Evolutionary conservation across 2,888 invertebrate species (phyloP), one percentile per base, ranked within the genome.

Genomic region (Volucella inflata): DNA sequence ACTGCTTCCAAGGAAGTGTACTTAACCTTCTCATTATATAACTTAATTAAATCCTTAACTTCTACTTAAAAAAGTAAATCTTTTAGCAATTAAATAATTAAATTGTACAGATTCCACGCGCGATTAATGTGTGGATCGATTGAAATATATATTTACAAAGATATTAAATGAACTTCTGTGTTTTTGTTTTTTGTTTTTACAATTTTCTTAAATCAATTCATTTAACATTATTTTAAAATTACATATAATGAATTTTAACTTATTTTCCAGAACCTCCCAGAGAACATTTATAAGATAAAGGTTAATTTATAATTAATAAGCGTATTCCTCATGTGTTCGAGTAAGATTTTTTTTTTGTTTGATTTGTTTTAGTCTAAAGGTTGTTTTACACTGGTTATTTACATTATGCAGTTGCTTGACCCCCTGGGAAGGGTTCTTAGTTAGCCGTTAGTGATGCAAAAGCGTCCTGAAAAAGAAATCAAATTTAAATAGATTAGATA

Each of bases 271-370:
- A 64, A 64, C 64, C 64, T 50, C 44, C 75, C 48, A 64, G 75
- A 70, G 51, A 71, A 76, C 51, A 12, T 67, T 76, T 79, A 68
- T 53, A 51, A 74, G 70, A 64, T 85, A 84, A 67, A 46, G 68
- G 81, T 80, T 80, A 85, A 80, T 85, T 85, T 85, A 85, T 85
- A 85, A 81, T 85, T 85, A 85, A 85, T 85, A 85, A 85, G 85
- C 85, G 85, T 85, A 85, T 76, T 85, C 81, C 80, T 81, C 81
- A 67, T 77, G 81, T 85, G 67, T 75, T 64, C 81, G 67, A 85
- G 64, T 80, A 71, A 80, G 10, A 48, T 62, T 60, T 38, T 17
- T 62, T 65, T 55, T 59, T 38, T 67, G 36, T 40, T 2, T 40
- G 30, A 14, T 21, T 51, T n/a, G 38, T 40, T 77, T 67, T 16